A percentile compares a stretch with the other conserved stretches of the same genome.
Evolutionary conservation across 2,888 invertebrate species (phyloP).

Genomic region (Drosophila bunnanda): DNA sequence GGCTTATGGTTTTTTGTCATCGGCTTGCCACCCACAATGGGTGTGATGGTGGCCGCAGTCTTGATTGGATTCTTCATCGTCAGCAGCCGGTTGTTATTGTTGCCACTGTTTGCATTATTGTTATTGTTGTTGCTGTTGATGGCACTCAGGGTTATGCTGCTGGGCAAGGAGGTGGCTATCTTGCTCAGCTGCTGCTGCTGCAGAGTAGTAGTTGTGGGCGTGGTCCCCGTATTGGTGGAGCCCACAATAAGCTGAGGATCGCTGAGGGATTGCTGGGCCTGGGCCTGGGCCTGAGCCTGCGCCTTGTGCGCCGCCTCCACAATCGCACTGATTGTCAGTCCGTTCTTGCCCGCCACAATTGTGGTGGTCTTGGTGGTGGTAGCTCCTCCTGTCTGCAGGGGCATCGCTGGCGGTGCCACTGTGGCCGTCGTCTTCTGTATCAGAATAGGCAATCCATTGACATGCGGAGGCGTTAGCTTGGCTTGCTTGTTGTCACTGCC

Average conservation of each 20-base stretch:
- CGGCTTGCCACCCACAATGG: slow-evolving; percentile 83
- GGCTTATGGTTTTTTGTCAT: slow-evolving; percentile 83
- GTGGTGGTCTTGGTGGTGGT: slow-evolving; percentile 62
- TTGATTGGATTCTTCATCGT: slow-evolving; percentile 73
- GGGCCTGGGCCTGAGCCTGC: slow-evolving; percentile 32
- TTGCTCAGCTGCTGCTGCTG: slow-evolving; percentile 72
- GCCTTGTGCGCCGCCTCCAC: slow-evolving; percentile 62
- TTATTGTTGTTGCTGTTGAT: slow-evolving; percentile 60
- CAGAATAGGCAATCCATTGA: slow-evolving; percentile 67
- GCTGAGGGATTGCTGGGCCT: slow-evolving; percentile 30
- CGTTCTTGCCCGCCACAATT: slow-evolving; percentile 78
- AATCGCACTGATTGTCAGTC: slow-evolving; percentile 78
- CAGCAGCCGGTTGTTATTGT: slow-evolving; percentile 60
- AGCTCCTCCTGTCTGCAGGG: slow-evolving; percentile 31
- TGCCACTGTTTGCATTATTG: slow-evolving; percentile 46
- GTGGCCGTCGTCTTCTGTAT: slow-evolving; percentile 57
- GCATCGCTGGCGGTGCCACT: slow-evolving; percentile 22
- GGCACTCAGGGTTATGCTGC: slow-evolving; percentile 79
- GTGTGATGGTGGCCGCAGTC: slow-evolving; percentile 84
- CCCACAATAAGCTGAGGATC: slow-evolving; percentile 84
- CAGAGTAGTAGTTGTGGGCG: slow-evolving; percentile 76
- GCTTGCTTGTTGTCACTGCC: slow-evolving; percentile 65
- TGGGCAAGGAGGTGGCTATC: slow-evolving; percentile 75
- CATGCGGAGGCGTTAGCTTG: slow-evolving; percentile 63
- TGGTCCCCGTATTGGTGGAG: slow-evolving; percentile 89